Evolutionary conservation across 1,140 invertebrate genomes (phyloP).

Genomic region (Oedothorax gibbosus): DNA sequence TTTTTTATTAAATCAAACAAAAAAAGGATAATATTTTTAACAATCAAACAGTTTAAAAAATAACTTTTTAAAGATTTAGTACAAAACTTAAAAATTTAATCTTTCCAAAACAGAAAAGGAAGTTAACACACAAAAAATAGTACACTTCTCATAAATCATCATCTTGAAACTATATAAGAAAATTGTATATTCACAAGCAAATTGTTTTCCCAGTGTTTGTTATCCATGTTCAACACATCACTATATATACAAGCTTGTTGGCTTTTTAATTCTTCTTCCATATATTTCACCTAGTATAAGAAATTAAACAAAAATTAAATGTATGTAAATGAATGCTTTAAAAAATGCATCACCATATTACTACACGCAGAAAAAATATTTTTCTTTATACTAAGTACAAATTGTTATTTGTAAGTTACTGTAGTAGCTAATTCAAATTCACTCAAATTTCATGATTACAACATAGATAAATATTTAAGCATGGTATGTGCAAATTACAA

Average conservation of each 20-base stretch:
- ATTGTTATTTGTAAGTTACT: too few relatives aligned
- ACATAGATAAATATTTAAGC: too few relatives aligned
- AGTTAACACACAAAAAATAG: neutral
- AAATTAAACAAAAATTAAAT: neutral
- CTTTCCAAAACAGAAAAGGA: neutral
- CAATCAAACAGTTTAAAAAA: neutral
- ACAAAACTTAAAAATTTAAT: neutral
- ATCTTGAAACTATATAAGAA: neutral
- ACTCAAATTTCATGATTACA: too few relatives aligned
- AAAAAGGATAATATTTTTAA: neutral
- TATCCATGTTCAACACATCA: constrained; percentile 28
- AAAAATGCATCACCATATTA: neutral
- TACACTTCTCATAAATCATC: neutral
- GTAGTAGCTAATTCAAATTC: too few relatives aligned
- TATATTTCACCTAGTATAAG: constrained; percentile 7
- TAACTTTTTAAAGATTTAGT: neutral
- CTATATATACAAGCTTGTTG: constrained; percentile 1
- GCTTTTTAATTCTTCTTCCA: constrained; percentile 42
- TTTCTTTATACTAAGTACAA: too few relatives aligned
- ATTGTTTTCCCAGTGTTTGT: constrained; percentile 45
- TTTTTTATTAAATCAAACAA: neutral
- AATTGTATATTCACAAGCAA: constrained; percentile 20
- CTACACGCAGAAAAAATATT: too few relatives aligned
- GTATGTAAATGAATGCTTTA: neutral
- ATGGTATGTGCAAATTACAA: too few relatives aligned